These are phyloP conservation scores for Catocala fraxini DNA, from an alignment of 2,888 invertebrate genomes.

Conservation along the genomic window DNA sequence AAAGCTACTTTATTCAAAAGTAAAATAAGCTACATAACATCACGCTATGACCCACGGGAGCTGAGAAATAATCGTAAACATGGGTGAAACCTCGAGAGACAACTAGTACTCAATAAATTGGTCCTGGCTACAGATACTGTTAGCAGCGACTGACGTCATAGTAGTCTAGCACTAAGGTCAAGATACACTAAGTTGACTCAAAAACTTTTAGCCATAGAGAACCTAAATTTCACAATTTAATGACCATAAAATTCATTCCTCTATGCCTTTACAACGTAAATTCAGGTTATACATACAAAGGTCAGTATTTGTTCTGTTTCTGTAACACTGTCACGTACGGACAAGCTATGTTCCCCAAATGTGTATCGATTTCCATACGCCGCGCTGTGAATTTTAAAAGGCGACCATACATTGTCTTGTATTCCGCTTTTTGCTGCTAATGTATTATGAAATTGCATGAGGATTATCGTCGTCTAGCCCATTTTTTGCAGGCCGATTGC, in stretches of 20 bases:
- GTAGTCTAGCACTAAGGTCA: too few species aligned
- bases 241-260: slow-evolving; percentile 13
- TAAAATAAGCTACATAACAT: too few species aligned
- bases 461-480: slow-evolving; percentile 12
- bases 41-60: too few species aligned
- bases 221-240: not conserved
- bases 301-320: slow-evolving; percentile 39
- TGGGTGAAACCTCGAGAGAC: too few species aligned
- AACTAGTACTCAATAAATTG: too few species aligned
- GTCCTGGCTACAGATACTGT: too few species aligned
- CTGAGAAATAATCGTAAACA: too few species aligned
- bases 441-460: slow-evolving; percentile 27
- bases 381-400: slow-evolving; percentile 54
- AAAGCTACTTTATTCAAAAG: too few species aligned
- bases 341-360: slow-evolving; percentile 56
- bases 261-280: slow-evolving; percentile 32
- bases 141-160: too few species aligned
- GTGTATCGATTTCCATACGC: slow-evolving; percentile 57
- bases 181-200: too few species aligned
- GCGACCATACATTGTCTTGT: slow-evolving; percentile 32
- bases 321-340: slow-evolving; percentile 49
- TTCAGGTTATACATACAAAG: slow-evolving; percentile 39
- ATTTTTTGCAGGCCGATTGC: not conserved
- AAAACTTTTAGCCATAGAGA: too few species aligned
- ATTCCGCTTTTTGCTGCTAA: slow-evolving; percentile 38